A percentile compares a stretch with the other conserved stretches of the same genome.
These are phyloP conservation scores for Alauda arvensis DNA, from an alignment of 2,797 vertebrate genomes.

Conservation along the genomic window DNA sequence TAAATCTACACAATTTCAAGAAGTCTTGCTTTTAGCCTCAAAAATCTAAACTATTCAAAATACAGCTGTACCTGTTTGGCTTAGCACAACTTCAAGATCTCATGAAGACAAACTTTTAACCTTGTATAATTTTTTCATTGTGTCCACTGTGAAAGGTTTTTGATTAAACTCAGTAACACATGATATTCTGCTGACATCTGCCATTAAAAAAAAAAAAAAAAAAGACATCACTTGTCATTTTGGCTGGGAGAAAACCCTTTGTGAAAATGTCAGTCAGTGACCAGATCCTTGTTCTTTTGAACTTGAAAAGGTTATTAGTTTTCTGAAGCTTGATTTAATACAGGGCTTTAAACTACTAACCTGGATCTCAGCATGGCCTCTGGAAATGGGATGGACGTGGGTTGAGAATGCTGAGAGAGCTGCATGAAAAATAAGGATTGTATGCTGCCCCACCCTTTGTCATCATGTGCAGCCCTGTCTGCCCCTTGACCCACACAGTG, in stretches of 20 bases:
- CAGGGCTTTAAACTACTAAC: background rate
- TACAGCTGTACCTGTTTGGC: background rate
- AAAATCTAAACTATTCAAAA: background rate
- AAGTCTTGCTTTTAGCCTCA: background rate
- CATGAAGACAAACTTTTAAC: background rate
- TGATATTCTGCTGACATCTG: constrained; percentile 2
- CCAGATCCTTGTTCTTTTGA: background rate
- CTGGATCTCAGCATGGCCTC: background rate
- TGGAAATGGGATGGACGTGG: background rate
- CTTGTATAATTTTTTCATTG: constrained; percentile 9
- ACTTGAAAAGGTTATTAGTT: background rate
- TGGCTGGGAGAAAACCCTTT: background rate
- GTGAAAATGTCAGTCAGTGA: background rate
- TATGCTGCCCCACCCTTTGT: background rate
- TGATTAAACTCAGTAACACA: constrained; percentile 18
- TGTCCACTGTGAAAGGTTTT: background rate
- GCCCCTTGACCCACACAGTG: background rate
- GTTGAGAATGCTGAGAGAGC: background rate
- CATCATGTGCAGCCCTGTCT: background rate
- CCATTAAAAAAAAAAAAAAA: background rate
- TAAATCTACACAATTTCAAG: background rate
- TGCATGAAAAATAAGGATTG: background rate
- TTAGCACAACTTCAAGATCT: background rate
- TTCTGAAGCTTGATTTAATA: constrained; percentile 17
- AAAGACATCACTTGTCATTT: background rate